These are phyloP conservation scores for Shargacucullia verbasci DNA, from an alignment of 2,888 invertebrate genomes.

Conservation along the genomic window DNA sequence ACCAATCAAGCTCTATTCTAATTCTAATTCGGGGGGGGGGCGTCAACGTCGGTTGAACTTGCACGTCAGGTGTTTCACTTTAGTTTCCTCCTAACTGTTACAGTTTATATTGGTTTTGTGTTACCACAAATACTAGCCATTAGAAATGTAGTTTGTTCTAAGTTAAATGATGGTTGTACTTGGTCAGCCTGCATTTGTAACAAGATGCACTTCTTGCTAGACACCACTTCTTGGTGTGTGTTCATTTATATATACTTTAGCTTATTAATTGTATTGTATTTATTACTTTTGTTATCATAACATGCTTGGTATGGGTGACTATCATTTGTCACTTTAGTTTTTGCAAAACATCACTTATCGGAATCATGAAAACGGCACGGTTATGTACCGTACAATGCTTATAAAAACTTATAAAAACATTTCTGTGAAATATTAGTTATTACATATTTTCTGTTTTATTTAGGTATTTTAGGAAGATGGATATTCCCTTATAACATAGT, in stretches of 20 bases:
- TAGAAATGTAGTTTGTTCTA: slow-evolving; percentile 19
- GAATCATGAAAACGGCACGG: too few relatives aligned
- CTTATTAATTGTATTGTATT: too few relatives aligned
- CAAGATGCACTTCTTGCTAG: too few relatives aligned
- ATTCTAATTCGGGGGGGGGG: slow-evolving; percentile 61
- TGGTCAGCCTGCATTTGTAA: background rate
- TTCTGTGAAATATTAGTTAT: background rate
- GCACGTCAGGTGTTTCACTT: slow-evolving; percentile 54
- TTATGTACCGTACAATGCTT: too few relatives aligned
- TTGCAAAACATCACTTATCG: too few relatives aligned
- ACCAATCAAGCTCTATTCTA: slow-evolving; percentile 65
- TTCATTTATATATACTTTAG: too few relatives aligned
- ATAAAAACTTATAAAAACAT: too few relatives aligned
- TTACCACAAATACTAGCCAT: slow-evolving; percentile 32
- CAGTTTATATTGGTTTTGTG: slow-evolving; percentile 54
- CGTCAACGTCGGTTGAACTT: slow-evolving; percentile 51
- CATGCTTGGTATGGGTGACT: too few relatives aligned
- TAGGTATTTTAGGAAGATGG: slow-evolving; percentile 6
- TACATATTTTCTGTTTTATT: background rate
- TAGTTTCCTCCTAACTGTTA: slow-evolving; percentile 50
- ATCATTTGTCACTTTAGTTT: too few relatives aligned
- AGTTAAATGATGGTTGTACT: slow-evolving; percentile 7
- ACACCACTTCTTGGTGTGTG: too few relatives aligned
- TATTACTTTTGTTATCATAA: too few relatives aligned
- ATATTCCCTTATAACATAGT: slow-evolving; percentile 3